Evolutionary conservation across 2,113 vertebrate species (phyloP).

Genomic region (Panthera uncia): DNA sequence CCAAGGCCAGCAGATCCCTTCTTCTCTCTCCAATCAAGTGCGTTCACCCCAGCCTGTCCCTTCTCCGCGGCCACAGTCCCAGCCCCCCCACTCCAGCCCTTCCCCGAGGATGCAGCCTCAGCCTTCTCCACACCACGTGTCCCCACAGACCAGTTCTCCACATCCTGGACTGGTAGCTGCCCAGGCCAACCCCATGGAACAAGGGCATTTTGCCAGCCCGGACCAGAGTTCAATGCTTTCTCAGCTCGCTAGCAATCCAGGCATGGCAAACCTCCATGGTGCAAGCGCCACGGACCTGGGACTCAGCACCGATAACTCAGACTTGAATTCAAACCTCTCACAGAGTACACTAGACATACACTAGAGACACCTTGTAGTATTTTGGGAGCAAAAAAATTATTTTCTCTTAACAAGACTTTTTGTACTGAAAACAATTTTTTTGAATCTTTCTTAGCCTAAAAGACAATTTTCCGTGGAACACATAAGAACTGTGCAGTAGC

Average conservation of each 20-base stretch:
- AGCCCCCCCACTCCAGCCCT: conserved; percentile 91
- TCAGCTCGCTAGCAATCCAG: conserved; percentile 90
- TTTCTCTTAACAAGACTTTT: conserved; percentile 93
- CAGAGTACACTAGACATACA: conserved; percentile 97
- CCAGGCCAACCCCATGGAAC: conserved; percentile 91
- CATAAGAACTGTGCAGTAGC: conserved; percentile 87
- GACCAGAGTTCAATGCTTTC: conserved; percentile 97
- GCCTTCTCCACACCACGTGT: conserved; percentile 93
- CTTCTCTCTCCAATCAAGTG: conserved; percentile 95
- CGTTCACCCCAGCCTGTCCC: conserved; percentile 96
- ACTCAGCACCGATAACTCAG: conserved; percentile 90
- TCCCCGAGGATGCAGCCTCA: conserved; percentile 93
- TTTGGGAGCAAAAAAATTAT: conserved; percentile 95
- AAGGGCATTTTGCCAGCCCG: conserved; percentile 92
- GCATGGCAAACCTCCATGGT: conserved; percentile 94
- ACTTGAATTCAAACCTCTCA: conserved; percentile 95
- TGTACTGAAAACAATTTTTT: conserved; percentile 91
- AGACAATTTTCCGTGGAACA: conserved; percentile 90
- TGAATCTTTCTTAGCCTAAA: conserved; percentile 89
- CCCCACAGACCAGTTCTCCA: conserved; percentile 96
- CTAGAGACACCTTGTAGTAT: conserved; percentile 92
- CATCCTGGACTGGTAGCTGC: conserved; percentile 94
- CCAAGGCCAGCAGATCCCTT: conserved; percentile 93
- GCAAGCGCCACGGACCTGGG: conserved; percentile 92
- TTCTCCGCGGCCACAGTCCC: conserved; percentile 93